Conservation (phyloP, 2,888 invertebrate genomes). For the Zeuzera pyrina region DNA sequence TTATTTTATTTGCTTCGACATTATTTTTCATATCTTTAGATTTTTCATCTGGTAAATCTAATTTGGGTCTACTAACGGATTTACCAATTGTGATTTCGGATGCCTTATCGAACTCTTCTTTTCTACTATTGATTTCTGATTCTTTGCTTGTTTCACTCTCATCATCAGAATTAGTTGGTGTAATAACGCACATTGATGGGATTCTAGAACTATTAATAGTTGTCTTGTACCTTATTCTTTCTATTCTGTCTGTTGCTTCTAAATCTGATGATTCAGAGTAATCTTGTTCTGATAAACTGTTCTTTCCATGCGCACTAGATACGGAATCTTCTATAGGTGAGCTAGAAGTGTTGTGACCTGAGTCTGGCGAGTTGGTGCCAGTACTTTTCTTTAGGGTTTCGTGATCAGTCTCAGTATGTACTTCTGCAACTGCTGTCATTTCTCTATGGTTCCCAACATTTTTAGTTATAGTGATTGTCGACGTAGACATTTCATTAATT, state of each 20-base stretch:
- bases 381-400: slow-evolving; percentile 68
- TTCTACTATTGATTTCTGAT: slow-evolving; percentile 31
- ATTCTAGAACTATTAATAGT: slow-evolving; percentile 90
- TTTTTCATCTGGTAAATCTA: slow-evolving; percentile 50
- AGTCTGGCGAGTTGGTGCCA: slow-evolving; percentile 85
- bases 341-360: slow-evolving; percentile 86
- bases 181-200: slow-evolving; percentile 94
- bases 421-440: slow-evolving; percentile 73
- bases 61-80: slow-evolving; percentile 44
- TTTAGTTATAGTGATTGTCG: slow-evolving; percentile 54
- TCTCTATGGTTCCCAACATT: slow-evolving; percentile 61
- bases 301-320: slow-evolving; percentile 79
- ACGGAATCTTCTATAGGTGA: slow-evolving; percentile 83
- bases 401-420: slow-evolving; percentile 63
- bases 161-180: slow-evolving; percentile 90
- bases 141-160: slow-evolving; percentile 76
- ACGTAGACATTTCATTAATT: slow-evolving; percentile 38
- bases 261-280: slow-evolving; percentile 90
- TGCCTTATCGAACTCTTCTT: slow-evolving; percentile 25
- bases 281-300: slow-evolving; percentile 84
- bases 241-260: slow-evolving; percentile 90
- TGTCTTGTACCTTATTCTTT: slow-evolving; percentile 88
- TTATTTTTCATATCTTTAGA: slow-evolving; percentile 34
- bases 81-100: slow-evolving; percentile 31
- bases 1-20: slow-evolving; percentile 29